Evolutionary conservation across 2,797 vertebrate genomes (phyloP).

Genomic region (Artibeus jamaicensis): DNA sequence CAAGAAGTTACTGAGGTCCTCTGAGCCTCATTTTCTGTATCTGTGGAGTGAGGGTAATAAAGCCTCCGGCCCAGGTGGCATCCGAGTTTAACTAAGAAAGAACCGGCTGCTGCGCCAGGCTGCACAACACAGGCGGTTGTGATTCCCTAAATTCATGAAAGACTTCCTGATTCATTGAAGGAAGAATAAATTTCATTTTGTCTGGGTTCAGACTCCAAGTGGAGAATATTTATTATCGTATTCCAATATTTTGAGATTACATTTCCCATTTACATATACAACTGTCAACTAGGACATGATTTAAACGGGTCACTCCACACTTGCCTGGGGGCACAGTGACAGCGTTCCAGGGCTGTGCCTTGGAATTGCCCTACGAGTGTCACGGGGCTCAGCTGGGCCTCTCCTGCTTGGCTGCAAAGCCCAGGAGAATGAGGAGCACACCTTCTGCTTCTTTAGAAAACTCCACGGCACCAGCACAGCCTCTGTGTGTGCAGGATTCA

Average conservation of each 20-base stretch:
- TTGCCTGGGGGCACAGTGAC: not conserved
- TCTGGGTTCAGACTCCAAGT: not conserved
- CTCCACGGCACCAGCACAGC: fast-evolving
- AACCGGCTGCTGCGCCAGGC: fast-evolving
- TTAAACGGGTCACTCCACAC: not conserved
- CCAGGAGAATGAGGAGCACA: not conserved
- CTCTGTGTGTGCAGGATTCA: not conserved
- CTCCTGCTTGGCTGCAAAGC: not conserved
- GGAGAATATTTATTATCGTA: not conserved
- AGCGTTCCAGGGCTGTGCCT: not conserved
- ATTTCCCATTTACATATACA: slow-evolving; percentile 3
- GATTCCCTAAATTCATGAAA: not conserved
- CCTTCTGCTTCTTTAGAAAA: not conserved
- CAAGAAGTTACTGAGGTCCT: not conserved
- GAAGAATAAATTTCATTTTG: not conserved
- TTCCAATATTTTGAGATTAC: not conserved
- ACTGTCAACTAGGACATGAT: not conserved
- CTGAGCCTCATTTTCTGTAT: slow-evolving; percentile 34
- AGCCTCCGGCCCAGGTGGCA: not conserved
- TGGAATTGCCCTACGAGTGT: not conserved
- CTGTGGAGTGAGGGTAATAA: slow-evolving; percentile 20
- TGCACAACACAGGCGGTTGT: not conserved
- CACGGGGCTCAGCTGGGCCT: not conserved
- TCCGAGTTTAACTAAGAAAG: not conserved
- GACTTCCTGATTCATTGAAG: slow-evolving; percentile 8